Evolutionary conservation across 2,888 invertebrate species (phyloP), one percentile per base, ranked within the genome.

Genomic region (Biston betularia): DNA sequence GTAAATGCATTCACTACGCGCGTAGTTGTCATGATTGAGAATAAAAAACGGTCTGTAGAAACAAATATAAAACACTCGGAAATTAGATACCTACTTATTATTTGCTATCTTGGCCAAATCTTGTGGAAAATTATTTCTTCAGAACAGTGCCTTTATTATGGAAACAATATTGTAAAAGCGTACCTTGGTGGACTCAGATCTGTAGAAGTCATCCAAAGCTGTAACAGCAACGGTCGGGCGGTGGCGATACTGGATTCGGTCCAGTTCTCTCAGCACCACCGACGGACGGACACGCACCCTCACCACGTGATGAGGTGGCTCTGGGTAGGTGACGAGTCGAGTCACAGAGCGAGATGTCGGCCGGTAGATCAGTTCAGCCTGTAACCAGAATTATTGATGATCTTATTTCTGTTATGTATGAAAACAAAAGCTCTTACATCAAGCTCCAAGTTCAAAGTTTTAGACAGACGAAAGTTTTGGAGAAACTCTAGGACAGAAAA

Each of bases 171-270:
- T n/a, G 45, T 50, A 1, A 3, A 12, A 34, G 6, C 12, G 33
- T 4, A 11, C 97, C 95, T 95, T 95, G 79, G 95, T 95, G 78
- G 95, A 93, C 83, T 95, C 96, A 76, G 97, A 96, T 92, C 96
- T 96, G 90, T 96, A 96, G 93, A 96, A 97, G 85, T 96, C 96
- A 79, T 96, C 97, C 75, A 96, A 94, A 78, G 97, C 95, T 69
- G 96, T 95, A 79, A 95, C 94, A 70, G 95, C 95, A 59, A 92
- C 81, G 63, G 89, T 87, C 42, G 96, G 95, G 72, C 96, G 95
- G 72, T 94, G 89, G 85, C 95, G 95, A 87, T 95, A 94, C 77
- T 95, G 94, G 86, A 96, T 96, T 85, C 96, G 94, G 86, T 96
- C 96, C 80, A 95, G 94, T 85, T 96, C 96, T 71, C 95, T 95